Evolutionary conservation across 2,113 vertebrate genomes (phyloP).

Genomic region (Danionella cerebrum): DNA sequence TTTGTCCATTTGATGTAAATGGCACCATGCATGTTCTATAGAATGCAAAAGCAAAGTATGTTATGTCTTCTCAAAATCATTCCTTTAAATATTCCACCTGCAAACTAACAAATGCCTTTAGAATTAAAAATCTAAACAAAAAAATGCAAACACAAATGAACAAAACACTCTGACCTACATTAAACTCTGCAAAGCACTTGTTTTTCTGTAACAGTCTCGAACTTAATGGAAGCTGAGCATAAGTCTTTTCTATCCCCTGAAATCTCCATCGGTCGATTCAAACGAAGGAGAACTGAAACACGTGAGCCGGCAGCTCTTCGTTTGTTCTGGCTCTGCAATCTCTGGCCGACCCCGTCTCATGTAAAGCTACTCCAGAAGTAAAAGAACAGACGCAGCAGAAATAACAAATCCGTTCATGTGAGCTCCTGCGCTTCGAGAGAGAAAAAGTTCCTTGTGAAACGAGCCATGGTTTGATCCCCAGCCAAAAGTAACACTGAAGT

Average conservation of each 20-base stretch:
- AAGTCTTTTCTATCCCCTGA: not conserved
- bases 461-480: constrained; percentile 31
- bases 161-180: no score
- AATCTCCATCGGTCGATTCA: not conserved
- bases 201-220: no score
- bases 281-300: not conserved
- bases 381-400: constrained; percentile 5
- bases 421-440: not conserved
- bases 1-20: no score
- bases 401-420: constrained; percentile 13
- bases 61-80: no score
- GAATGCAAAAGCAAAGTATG: no score
- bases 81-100: no score
- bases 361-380: constrained; percentile 13
- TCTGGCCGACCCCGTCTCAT: not conserved
- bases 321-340: not conserved
- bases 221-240: no score
- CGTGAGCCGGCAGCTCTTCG: not conserved
- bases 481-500: constrained; percentile 42
- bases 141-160: no score
- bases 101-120: no score
- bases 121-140: no score
- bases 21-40: no score
- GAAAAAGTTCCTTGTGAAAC: not conserved
- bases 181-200: no score